These are phyloP conservation scores for Meloidogyne chitwoodi DNA, from an alignment of 1,140 invertebrate genomes.

Conservation along the genomic window DNA sequence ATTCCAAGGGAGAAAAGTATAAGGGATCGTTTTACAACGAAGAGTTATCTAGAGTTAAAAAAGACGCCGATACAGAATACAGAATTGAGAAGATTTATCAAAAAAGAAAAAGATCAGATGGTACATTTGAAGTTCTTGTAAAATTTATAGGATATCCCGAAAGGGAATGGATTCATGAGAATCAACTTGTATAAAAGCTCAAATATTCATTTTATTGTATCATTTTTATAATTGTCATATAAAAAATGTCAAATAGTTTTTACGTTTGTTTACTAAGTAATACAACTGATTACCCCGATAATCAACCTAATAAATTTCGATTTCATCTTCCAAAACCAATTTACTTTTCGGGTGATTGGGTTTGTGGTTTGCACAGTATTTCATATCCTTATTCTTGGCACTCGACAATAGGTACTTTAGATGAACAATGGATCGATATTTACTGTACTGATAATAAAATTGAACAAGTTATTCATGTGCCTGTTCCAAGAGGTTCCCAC, in stretches of 20 bases:
- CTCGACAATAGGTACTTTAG: slow-evolving; percentile 5
- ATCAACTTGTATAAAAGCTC: neutral
- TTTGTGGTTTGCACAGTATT: slow-evolving; percentile 1
- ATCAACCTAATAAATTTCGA: neutral
- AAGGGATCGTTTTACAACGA: neutral
- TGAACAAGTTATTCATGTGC: neutral
- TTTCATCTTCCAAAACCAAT: neutral
- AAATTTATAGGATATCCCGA: neutral
- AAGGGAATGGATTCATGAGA: slow-evolving; percentile 10
- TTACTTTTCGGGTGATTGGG: neutral
- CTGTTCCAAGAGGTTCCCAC: neutral
- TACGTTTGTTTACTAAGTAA: neutral
- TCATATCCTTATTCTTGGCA: neutral
- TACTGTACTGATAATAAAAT: neutral
- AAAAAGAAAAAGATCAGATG: neutral
- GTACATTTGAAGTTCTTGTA: neutral
- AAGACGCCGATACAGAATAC: neutral
- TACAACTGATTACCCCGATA: neutral
- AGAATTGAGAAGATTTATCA: neutral
- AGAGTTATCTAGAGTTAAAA: neutral
- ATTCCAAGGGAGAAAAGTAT: neutral
- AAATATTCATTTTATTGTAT: neutral
- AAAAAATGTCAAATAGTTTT: slow-evolving; percentile 1
- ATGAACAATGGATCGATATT: slow-evolving; percentile 13
- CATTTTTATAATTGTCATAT: neutral